Percentiles rank a stretch among this genome's conserved stretches.
Conservation (phyloP, 1,140 invertebrate genomes). For the Drosophila persimilis region DNA sequence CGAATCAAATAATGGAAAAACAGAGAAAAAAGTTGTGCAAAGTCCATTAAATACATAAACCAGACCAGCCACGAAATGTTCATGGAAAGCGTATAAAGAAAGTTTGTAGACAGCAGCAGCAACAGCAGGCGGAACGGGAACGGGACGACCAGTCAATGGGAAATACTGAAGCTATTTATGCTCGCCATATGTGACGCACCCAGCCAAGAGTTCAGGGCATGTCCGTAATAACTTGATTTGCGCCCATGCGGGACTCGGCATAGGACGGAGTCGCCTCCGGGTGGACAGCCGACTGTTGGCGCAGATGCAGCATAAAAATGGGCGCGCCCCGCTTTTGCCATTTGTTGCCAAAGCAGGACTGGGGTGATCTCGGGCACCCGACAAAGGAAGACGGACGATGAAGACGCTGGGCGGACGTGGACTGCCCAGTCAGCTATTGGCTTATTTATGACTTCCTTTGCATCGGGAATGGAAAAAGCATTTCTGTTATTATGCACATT, state of each 20-base stretch:
- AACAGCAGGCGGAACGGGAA: not conserved
- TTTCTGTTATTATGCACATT: conserved; percentile 66
- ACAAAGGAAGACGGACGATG: conserved; percentile 36
- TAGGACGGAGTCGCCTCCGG: conserved; percentile 6
- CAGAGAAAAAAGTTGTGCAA: conserved; percentile 67
- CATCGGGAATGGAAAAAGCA: conserved; percentile 57
- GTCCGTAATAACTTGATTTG: conserved; percentile 78
- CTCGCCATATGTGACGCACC: conserved; percentile 71
- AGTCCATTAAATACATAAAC: conserved; percentile 82
- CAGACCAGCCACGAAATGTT: conserved; percentile 81
- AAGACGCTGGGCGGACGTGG: conserved; percentile 36
- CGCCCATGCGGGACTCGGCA: conserved; percentile 56
- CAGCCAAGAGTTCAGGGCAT: conserved; percentile 34
- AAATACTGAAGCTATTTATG: conserved; percentile 72
- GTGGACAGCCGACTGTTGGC: conserved; percentile 11
- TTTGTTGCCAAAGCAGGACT: not conserved
- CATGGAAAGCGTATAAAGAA: conserved; percentile 81
- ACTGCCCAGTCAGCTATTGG: conserved; percentile 68
- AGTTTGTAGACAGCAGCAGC: conserved; percentile 53
- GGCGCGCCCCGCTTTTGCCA: conserved; percentile 38
- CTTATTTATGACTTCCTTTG: conserved; percentile 80
- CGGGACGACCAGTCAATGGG: conserved; percentile 56
- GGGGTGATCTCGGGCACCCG: conserved; percentile 31
- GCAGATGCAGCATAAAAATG: conserved; percentile 66
- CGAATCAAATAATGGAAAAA: conserved; percentile 3